Conservation (phyloP, 2,888 invertebrate genomes). For the Coelopa pilipes region DNA sequence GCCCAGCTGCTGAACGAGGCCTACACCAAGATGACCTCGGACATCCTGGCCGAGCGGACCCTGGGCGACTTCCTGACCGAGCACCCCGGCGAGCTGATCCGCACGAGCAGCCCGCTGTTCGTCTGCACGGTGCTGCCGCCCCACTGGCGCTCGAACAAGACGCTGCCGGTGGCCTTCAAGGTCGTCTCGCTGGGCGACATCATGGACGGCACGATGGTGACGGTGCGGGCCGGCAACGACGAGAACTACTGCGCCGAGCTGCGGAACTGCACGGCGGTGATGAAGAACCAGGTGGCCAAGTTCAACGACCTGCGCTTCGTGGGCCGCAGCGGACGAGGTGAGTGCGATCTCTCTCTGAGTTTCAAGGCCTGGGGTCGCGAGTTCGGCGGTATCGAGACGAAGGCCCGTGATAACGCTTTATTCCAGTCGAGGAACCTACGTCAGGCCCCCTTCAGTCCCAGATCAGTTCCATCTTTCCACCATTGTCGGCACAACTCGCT, state of each 20-base stretch:
- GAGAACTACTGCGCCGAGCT: conserved; percentile 97
- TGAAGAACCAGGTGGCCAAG: conserved; percentile 99
- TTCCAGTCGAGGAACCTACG: no score
- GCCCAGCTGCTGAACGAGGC: conserved; percentile 80
- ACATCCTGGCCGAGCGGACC: conserved; percentile 88
- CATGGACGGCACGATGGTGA: conserved; percentile 95
- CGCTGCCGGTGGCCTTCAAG: conserved; percentile 95
- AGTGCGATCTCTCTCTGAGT: no score
- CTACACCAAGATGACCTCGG: conserved; percentile 89
- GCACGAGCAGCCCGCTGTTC: conserved; percentile 93
- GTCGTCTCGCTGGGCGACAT: conserved; percentile 95
- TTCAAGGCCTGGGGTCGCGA: no score
- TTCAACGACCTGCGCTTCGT: conserved; percentile 99
- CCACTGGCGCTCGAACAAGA: conserved; percentile 99
- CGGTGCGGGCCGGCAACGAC: conserved; percentile 96
- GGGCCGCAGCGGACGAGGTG: conserved; percentile 98
- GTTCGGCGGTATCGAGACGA: no score
- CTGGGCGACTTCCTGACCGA: conserved; percentile 88
- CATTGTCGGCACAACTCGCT: no score
- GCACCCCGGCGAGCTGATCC: conserved; percentile 90
- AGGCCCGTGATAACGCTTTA: no score
- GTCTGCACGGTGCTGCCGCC: conserved; percentile 94
- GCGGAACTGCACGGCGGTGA: conserved; percentile 92
- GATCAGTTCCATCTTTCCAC: no score
- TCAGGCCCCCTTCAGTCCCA: no score